These are phyloP conservation scores for Aphelenchoides fujianensis DNA, from an alignment of 1,140 invertebrate species.

Conservation along the genomic window DNA sequence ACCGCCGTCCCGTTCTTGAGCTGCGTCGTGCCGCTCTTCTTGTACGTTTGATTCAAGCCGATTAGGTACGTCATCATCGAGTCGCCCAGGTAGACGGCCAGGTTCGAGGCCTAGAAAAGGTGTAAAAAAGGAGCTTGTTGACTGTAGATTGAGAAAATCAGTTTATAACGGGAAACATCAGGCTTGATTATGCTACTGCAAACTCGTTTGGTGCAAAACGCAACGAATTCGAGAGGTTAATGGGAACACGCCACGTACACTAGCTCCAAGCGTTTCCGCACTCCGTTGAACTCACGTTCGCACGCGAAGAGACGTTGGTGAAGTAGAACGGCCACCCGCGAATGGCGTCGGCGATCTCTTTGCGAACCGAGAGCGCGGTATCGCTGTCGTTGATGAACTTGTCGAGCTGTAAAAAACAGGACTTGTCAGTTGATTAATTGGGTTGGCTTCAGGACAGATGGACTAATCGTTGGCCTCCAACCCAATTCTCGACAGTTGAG, in stretches of 20 bases:
- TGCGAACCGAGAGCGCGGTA: background rate
- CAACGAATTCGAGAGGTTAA: no score
- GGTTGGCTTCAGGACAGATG: background rate
- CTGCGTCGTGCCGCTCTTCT: background rate
- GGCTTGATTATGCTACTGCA: no score
- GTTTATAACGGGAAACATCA: no score
- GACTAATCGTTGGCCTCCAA: no score
- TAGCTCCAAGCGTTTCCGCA: no score
- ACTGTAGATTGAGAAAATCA: no score
- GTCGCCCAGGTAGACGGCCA: constrained; percentile 4
- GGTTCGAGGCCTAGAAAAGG: constrained; percentile 1
- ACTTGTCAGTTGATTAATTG: no score
- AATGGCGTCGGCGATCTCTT: background rate
- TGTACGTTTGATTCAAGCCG: background rate
- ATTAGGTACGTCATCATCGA: background rate
- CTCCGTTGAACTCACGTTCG: constrained; percentile 5
- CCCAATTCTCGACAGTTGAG: no score
- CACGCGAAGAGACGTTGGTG: background rate
- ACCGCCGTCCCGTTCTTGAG: background rate
- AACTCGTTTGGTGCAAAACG: no score
- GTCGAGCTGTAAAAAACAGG: constrained; percentile 1
- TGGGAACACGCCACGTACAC: background rate
- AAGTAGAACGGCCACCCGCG: background rate
- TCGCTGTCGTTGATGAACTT: background rate
- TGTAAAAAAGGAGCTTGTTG: no score